A percentile compares a stretch with the other conserved stretches of the same genome.
These are phyloP conservation scores for Hexactinellida sp. DNA, from an alignment of 37 sponge, comb jelly and placozoan species.

Conservation along the genomic window DNA sequence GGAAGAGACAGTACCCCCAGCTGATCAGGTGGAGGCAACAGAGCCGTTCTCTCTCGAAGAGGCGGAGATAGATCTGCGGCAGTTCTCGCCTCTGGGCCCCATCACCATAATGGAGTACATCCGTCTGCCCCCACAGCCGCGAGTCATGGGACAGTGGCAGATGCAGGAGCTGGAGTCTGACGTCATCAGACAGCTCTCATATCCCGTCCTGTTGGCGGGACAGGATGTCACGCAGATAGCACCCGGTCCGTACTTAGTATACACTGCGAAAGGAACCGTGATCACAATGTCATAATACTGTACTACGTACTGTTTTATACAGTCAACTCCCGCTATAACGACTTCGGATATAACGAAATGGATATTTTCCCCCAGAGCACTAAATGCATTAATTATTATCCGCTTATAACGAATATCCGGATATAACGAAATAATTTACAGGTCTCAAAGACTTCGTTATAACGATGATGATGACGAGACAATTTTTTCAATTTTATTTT, in stretches of 20 bases:
- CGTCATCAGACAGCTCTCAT: not conserved
- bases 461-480: too few species aligned
- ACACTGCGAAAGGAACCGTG: too few species aligned
- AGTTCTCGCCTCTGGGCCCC: not conserved
- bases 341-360: too few species aligned
- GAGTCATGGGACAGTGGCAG: not conserved
- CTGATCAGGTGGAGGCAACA: not conserved
- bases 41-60: not conserved
- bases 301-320: not conserved
- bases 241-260: not conserved
- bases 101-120: not conserved
- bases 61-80: not conserved
- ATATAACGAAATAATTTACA: too few species aligned
- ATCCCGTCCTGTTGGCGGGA: not conserved
- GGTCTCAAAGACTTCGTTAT: too few species aligned
- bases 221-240: not conserved
- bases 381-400: too few species aligned
- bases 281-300: not conserved
- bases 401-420: too few species aligned
- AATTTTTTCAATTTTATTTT: too few species aligned
- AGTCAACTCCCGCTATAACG: too few species aligned
- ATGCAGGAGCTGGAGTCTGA: not conserved
- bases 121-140: not conserved
- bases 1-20: not conserved
- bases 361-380: too few species aligned